These are phyloP conservation scores for Gobionotothen gibberifrons DNA, from an alignment of 2,797 vertebrate genomes.

Conservation along the genomic window DNA sequence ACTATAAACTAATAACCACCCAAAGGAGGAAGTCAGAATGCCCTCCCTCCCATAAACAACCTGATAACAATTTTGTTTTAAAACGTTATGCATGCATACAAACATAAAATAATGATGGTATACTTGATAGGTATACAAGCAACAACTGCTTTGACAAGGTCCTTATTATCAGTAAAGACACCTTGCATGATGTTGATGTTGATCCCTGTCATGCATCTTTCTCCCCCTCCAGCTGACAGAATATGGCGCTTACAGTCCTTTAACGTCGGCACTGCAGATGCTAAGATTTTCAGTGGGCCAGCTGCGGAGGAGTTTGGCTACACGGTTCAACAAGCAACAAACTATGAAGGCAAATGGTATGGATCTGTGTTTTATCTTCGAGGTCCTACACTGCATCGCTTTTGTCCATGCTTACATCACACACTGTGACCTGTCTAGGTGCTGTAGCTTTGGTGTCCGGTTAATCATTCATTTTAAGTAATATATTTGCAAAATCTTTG, in stretches of 20 bases:
- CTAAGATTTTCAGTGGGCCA: conserved; percentile 89
- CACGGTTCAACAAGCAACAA: conserved; percentile 87
- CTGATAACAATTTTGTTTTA: background rate
- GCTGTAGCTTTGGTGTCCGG: background rate
- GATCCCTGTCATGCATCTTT: conserved; percentile 11
- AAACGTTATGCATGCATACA: background rate
- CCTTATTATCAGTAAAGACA: background rate
- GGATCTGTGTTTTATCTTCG: conserved; percentile 24
- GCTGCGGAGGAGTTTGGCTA: conserved; percentile 90
- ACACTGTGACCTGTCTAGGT: background rate
- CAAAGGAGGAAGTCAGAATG: conserved; percentile 25
- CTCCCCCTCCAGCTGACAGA: conserved; percentile 55
- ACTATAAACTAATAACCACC: background rate
- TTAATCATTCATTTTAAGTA: background rate
- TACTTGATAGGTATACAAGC: background rate
- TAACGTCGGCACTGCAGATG: conserved; percentile 88
- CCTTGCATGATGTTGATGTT: background rate
- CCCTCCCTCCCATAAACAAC: no score
- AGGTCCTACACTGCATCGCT: background rate
- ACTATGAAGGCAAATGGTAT: conserved; percentile 91
- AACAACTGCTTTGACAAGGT: background rate
- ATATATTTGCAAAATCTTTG: background rate
- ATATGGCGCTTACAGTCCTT: conserved; percentile 76
- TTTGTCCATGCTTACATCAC: conserved; percentile 1
- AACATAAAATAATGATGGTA: no score